phyloP scores from a whole-genome alignment of 2,113 vertebrate genomes.

The Nasalis larvatus region DNA sequence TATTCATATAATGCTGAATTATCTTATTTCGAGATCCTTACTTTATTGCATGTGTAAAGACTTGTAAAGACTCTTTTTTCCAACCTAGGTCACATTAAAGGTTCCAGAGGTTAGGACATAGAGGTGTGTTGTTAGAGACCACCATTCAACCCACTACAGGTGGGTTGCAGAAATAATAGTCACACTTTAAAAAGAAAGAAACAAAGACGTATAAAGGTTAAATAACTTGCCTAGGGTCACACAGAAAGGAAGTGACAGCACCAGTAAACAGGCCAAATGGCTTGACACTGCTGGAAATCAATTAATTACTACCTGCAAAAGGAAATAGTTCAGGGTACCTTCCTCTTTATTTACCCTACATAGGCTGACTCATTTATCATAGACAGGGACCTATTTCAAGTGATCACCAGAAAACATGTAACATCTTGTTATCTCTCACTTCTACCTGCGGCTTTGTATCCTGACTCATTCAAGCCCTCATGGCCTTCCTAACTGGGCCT shows the following conservation, averaged over 20 bases:
- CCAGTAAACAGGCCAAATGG: neutral
- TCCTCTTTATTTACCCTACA: neutral
- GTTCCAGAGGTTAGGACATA: neutral
- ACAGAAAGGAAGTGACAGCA: neutral
- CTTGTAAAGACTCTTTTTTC: neutral
- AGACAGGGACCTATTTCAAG: neutral
- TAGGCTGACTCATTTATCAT: neutral
- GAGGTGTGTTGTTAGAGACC: neutral
- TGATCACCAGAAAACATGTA: neutral
- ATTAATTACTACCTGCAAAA: neutral
- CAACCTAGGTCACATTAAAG: neutral
- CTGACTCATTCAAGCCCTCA: neutral
- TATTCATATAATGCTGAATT: neutral
- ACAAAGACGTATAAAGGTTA: neutral
- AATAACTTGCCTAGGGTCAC: neutral
- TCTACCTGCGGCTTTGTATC: neutral
- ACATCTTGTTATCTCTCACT: neutral
- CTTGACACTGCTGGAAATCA: neutral
- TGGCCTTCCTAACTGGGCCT: neutral
- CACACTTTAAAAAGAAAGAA: neutral
- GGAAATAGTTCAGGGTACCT: neutral
- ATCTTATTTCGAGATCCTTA: neutral
- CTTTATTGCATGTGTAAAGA: neutral
- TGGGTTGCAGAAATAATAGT: neutral
- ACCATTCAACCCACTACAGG: neutral